A percentile compares a stretch with the other conserved stretches of the same genome.
Evolutionary conservation across 2,888 invertebrate species (phyloP).

Genomic region (Argyresthia albistria): DNA sequence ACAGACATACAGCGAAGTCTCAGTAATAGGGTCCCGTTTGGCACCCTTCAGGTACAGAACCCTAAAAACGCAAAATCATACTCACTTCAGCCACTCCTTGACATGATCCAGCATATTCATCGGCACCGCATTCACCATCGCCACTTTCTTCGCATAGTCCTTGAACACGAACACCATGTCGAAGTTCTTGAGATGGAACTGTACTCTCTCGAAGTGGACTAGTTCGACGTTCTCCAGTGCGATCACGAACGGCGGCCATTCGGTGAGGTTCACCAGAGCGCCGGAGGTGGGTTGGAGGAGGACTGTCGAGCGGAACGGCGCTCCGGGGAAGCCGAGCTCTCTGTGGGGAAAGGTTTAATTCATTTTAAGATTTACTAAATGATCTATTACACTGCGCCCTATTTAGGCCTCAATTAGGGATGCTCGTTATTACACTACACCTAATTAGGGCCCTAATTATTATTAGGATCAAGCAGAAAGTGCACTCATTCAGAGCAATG

Average conservation of each 20-base stretch:
- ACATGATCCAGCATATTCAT: conserved; percentile 99
- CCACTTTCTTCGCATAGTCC: conserved; percentile 94
- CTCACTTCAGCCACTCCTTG: conserved; percentile 98
- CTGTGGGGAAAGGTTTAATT: conserved; percentile 54
- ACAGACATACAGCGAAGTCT: not conserved
- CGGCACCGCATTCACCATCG: conserved; percentile 99
- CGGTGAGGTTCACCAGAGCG: conserved; percentile 96
- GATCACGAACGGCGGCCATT: conserved; percentile 99
- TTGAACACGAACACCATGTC: conserved; percentile 99
- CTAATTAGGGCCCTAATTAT: no score
- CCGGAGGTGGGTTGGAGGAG: conserved; percentile 97
- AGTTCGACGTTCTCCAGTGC: conserved; percentile 97
- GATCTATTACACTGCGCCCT: no score
- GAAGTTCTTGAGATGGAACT: conserved; percentile 98
- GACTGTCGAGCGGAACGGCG: conserved; percentile 96
- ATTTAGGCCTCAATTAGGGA: no score
- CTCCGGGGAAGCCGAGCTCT: conserved; percentile 98
- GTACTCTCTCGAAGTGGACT: conserved; percentile 99
- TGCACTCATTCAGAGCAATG: no score
- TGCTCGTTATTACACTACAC: no score
- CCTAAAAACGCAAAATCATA: conserved; percentile 18
- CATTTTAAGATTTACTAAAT: no score
- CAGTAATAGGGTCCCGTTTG: no score
- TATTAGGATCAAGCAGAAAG: no score
- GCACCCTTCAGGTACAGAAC: not conserved